Evolutionary conservation across 37 sponge, comb jelly and placozoan genomes (phyloP).

Genomic region (Theonella swinhoei): DNA sequence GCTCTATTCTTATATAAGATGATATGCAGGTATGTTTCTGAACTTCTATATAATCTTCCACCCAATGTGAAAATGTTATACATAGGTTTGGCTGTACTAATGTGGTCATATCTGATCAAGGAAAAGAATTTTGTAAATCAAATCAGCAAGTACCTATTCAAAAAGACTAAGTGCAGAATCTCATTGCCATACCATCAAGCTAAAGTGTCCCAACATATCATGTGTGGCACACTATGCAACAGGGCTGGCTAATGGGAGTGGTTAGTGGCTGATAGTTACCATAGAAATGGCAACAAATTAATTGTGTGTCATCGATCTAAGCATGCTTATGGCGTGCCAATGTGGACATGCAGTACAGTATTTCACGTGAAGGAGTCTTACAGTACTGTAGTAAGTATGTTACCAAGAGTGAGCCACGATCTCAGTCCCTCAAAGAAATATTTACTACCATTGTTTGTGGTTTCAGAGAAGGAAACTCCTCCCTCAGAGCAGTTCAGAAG

Average conservation of each 20-base stretch:
- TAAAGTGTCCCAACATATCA: too few species aligned
- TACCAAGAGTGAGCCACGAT: too few species aligned
- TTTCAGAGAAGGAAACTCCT: too few species aligned
- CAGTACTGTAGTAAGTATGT: constrained; percentile 48
- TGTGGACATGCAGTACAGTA: constrained; percentile 64
- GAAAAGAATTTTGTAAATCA: constrained; percentile 41
- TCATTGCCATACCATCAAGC: constrained; percentile 46
- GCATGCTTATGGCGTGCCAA: constrained; percentile 71
- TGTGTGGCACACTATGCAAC: too few species aligned
- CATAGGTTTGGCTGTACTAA: constrained; percentile 27
- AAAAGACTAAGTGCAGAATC: constrained; percentile 30
- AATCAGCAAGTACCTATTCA: constrained; percentile 18
- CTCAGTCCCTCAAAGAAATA: constrained; percentile 22
- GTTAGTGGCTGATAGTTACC: too few species aligned
- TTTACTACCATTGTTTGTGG: too few species aligned
- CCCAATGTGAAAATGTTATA: background rate
- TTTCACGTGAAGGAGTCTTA: constrained; percentile 29
- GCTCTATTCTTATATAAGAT: constrained; percentile 36
- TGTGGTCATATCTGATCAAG: constrained; percentile 27
- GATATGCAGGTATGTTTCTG: constrained; percentile 32
- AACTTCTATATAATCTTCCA: background rate
- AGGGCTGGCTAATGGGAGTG: too few species aligned
- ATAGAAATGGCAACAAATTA: too few species aligned
- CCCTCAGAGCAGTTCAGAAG: constrained; percentile 13
- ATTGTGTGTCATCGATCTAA: too few species aligned